Evolutionary conservation across 2,888 invertebrate species (phyloP).

Genomic region (Noctua fimbriata): DNA sequence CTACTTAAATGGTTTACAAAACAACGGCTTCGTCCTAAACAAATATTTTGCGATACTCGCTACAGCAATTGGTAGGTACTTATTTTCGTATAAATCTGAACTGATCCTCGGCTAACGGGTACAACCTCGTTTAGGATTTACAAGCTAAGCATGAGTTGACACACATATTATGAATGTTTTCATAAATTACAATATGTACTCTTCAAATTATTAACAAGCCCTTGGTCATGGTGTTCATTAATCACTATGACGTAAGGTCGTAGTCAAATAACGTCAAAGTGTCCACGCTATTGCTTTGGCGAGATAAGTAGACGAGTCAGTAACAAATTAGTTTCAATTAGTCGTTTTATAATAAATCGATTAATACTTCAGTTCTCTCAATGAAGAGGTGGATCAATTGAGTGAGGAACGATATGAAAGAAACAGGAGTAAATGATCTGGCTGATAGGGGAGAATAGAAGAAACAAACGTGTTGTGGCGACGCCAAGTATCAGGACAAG

Average conservation of each 20-base stretch:
- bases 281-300: neutral
- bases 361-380: neutral
- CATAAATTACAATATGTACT: neutral
- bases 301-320: neutral
- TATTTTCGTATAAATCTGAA: slow-evolving; percentile 21
- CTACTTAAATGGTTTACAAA: slow-evolving; percentile 15
- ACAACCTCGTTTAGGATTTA: slow-evolving; percentile 6
- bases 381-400: neutral
- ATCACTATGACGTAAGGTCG: neutral
- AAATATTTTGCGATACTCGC: slow-evolving; percentile 34
- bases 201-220: neutral
- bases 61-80: neutral
- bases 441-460: neutral
- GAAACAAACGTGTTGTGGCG: no score
- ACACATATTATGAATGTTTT: neutral
- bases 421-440: no score
- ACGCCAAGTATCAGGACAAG: no score
- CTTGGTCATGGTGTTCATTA: neutral
- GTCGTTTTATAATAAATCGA: neutral
- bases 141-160: slow-evolving; percentile 24
- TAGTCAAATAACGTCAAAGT: neutral
- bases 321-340: neutral
- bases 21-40: slow-evolving; percentile 38
- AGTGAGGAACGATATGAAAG: neutral
- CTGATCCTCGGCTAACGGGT: slow-evolving; percentile 13